Base-by-base conservation (phyloP, 1,140 invertebrate species). In the Vanessa tameamea region DNA sequence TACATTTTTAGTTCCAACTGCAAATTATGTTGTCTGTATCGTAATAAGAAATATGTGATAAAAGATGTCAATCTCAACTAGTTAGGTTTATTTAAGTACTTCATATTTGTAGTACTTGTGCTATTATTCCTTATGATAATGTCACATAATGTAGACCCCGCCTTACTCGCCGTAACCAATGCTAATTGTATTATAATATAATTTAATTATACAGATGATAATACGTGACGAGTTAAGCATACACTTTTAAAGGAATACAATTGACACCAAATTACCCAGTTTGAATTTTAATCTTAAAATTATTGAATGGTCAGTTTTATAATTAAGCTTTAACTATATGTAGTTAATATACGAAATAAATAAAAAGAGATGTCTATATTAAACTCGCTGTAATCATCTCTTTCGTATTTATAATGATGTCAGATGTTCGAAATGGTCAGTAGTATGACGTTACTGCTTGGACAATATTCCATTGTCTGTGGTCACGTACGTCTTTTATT, bases 401-500 rank as follows among this genome's bases (percentile, higher is more conserved):
- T 57, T 11, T 20, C 20, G 0, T 14, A 11, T 12, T n/a, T 9
- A 23, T 12, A 26, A 23, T 57, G 20, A 23, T 4, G 16, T 57
- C 53, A 57, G 53, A 23, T 57, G 20, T 57, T 57, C 23, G 0
- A 11, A 57, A 57, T 23, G 53, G 53, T 57, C 53, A 57, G 8
- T 57, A 23, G 23, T 61, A 69, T 68, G 47, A 20, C 23, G n/a
- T 64, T 72, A 48, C 64, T 57, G 67, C 59, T 53, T 66, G 73
- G 51, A 57, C 73, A 72, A 57, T 57, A 12, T 64, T n/a, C 65
- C 72, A 83, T 86, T 81, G 82, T 85, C 78, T 83, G 75, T 82
- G 81, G 80, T 84, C 77, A 82, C 84, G 81, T 83, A 80, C 75
- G 77, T 59, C 71, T 70, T 73, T 78, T 82, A 81, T 81, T 31